phyloP scores from a whole-genome alignment of 2,113 vertebrate species.

The Cyphomyrus plagiostoma region DNA sequence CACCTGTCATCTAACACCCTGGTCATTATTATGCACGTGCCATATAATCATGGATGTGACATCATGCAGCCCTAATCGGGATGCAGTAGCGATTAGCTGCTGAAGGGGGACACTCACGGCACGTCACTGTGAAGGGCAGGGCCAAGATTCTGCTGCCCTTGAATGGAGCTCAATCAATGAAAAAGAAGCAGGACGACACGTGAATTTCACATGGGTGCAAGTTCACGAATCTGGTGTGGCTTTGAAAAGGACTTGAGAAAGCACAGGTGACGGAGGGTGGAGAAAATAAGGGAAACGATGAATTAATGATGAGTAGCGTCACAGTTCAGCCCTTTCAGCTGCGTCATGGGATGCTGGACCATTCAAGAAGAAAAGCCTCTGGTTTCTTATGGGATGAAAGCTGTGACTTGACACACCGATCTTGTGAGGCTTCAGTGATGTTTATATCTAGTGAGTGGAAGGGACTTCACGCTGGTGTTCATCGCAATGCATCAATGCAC shows the following conservation, averaged over 20 bases:
- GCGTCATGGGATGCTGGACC: not conserved
- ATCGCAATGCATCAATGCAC: not conserved
- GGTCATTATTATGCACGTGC: not conserved
- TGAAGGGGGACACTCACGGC: not conserved
- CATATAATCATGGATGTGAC: not conserved
- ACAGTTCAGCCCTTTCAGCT: not conserved
- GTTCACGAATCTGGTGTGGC: not conserved
- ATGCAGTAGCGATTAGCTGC: not conserved
- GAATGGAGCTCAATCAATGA: not conserved
- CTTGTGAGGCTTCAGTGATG: not conserved
- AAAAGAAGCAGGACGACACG: not conserved
- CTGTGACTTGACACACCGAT: not conserved
- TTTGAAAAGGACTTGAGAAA: not conserved
- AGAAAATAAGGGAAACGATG: not conserved
- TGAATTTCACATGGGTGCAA: not conserved
- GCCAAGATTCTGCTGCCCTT: not conserved
- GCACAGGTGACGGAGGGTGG: not conserved
- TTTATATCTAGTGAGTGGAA: not conserved
- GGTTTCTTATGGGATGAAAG: not conserved
- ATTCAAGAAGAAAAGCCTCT: not conserved
- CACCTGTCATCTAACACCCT: not conserved
- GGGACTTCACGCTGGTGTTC: not conserved
- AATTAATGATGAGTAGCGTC: not conserved
- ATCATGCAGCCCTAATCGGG: not conserved
- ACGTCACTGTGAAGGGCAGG: not conserved